Base-by-base conservation (phyloP, 2,797 vertebrate genomes). In the Cirrhinus molitorella region DNA sequence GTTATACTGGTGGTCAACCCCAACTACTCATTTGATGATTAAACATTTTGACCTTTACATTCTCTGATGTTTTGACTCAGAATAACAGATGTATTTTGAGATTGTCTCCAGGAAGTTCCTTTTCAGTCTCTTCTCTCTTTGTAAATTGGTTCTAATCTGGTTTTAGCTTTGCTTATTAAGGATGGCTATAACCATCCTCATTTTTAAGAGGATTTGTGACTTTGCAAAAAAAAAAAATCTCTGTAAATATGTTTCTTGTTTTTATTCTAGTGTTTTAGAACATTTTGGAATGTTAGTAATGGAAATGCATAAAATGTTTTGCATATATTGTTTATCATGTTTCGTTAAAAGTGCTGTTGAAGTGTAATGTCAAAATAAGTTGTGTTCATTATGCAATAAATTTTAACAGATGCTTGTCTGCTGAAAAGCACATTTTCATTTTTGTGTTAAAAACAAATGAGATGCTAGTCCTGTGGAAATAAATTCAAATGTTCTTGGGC, bases 11-110 rank as follows among this genome's bases (percentile, higher is more conserved):
- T 99, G 0, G 98, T 99, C 85, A 99, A 99, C 89, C 98, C 98
- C 51, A 99, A 99, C 93, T 99, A 99, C 90, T 91, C 92, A 43
- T 94, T 99, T 85, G 97, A 99, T 82, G 98, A 99, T 88, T 99
- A 92, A 94, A 68, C 16, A 12, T 28, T 37, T 31, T 40, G 21
- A 31, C 21, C 57, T 61, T 61, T 11, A 43, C 34, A 0, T 79
- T 31, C 21, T 13, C 5, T n/a, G 17, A 5, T 68, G 55, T 73
- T 61, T 57, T 25, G 19, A 74, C 9, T 72, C 25, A n/a, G 34
- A 45, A 61, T n/a, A 23, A 23, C 37, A 19, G 19, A 25, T 12
- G 6, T 55, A 19, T 17, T 21, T 37, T 73, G 28, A 65, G n/a
- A 73, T 51, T 47, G 13, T 47, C 14, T 63, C 37, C 28, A 12